Base-by-base conservation (phyloP, 2,888 invertebrate genomes). In the Philhelius pedissequus region DNA sequence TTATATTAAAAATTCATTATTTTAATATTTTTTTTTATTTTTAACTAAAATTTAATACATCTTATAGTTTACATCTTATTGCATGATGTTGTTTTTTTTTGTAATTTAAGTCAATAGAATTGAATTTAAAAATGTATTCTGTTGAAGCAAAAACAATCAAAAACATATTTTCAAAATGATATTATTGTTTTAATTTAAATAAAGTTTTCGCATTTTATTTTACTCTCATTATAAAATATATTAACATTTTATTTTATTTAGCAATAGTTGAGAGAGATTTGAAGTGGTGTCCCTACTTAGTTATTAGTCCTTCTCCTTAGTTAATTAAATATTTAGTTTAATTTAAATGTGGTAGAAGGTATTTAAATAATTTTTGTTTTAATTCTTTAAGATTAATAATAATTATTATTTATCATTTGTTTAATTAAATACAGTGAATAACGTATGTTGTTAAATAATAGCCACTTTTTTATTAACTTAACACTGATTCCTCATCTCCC, bases 211-310 rank as follows among this genome's bases (percentile, higher is more conserved):
- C 74, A 74, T 66, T 64, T 40, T 45, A 8, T 50, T 35, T 66
- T 32, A 27, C 18, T 32, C 35, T 38, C 11, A 13, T 20, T 18
- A 52, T 1, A 25, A 70, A 71, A 48, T 8, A 6, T 56, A 4
- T 22, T 13, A 20, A 18, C 3, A 13, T 4, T 50, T 38, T 18
- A 7, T 45, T 32, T 70, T 70, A 22, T 22, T 54, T 75, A 56
- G 43, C 54, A 11, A 43, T 43, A 62, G 43, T 62, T 30, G 35
- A 78, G 73, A 78, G 73, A 79, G 25, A 48, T 84, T 84, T 84
- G 83, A 84, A 84, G 83, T 84, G 83, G 83, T 84, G 83, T 70
- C 79, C 77, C 78, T 76, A 13, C 64, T 38, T 13, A 38, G n/a
- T 40, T 40, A n/a, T n/a, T 4, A 52, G 68, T 43, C 20, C 35